Percentiles rank a stretch among this genome's conserved stretches.
Conservation (phyloP, 2,888 invertebrate genomes). For the Drosophila rubida region DNA sequence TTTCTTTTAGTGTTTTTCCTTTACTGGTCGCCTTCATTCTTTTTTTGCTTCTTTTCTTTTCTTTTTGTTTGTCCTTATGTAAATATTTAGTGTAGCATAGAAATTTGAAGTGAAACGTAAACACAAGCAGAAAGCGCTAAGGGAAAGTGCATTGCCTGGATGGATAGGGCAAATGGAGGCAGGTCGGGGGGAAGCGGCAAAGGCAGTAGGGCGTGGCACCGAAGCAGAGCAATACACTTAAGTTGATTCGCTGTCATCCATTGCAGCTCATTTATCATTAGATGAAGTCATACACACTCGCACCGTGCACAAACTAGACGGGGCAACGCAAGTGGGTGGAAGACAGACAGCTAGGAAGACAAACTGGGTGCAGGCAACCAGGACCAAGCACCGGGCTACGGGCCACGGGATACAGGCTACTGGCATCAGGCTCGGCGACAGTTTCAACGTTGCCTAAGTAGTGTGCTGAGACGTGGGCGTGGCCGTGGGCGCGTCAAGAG, state of each 20-base stretch:
- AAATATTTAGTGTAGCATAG: constrained; percentile 75
- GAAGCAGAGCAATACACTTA: constrained; percentile 83
- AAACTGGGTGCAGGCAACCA: constrained; percentile 15
- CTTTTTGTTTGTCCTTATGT: constrained; percentile 45
- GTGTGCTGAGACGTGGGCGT: constrained; percentile 57
- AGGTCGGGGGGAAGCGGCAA: background rate
- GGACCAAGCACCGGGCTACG: constrained; percentile 11
- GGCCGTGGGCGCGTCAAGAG: constrained; percentile 67
- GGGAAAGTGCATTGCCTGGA: constrained; percentile 72
- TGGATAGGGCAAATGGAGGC: background rate
- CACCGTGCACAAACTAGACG: constrained; percentile 1
- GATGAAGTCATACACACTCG: constrained; percentile 66
- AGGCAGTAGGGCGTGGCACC: constrained; percentile 38
- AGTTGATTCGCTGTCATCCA: constrained; percentile 84
- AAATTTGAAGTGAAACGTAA: constrained; percentile 77
- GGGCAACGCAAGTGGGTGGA: background rate
- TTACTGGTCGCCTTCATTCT: background rate
- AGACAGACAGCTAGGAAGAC: background rate
- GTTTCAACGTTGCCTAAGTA: constrained; percentile 73
- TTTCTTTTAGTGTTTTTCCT: constrained; percentile 28
- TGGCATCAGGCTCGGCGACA: constrained; percentile 63
- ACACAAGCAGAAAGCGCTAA: constrained; percentile 72
- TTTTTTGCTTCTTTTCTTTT: constrained; percentile 3
- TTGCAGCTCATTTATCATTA: constrained; percentile 84
- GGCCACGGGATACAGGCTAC: no score